These are phyloP conservation scores for Lepisosteus oculatus DNA, from an alignment of 2,113 vertebrate species.

Conservation along the genomic window DNA sequence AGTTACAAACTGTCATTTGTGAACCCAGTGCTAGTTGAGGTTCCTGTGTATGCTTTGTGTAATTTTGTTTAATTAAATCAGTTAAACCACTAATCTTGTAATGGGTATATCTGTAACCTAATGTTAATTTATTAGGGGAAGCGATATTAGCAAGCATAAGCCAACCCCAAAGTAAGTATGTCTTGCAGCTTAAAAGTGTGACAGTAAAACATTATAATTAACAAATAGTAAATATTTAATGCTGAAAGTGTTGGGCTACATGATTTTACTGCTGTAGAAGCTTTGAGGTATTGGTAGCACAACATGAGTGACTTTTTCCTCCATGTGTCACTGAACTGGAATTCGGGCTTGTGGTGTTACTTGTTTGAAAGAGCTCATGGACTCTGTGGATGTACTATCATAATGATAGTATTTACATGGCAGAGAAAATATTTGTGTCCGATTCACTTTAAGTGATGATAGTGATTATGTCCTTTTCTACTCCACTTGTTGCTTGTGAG, in stretches of 20 bases:
- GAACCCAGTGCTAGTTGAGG: background rate
- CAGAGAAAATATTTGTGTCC: too few relatives aligned
- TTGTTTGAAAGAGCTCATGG: too few relatives aligned
- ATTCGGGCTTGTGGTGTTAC: too few relatives aligned
- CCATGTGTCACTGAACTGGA: too few relatives aligned
- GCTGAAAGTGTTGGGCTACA: background rate
- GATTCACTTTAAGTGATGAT: too few relatives aligned
- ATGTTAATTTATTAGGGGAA: background rate
- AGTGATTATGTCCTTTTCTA: too few relatives aligned
- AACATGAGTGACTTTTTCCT: too few relatives aligned
- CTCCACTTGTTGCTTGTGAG: too few relatives aligned
- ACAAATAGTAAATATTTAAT: constrained; percentile 5
- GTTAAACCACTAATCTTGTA: background rate
- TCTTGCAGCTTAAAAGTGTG: background rate
- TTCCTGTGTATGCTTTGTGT: background rate
- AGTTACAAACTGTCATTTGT: constrained; percentile 24
- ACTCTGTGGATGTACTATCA: too few relatives aligned
- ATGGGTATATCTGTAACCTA: constrained; percentile 6
- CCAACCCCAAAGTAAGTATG: background rate
- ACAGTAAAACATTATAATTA: background rate
- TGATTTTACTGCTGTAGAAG: background rate
- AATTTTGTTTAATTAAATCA: background rate
- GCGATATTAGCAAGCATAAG: background rate
- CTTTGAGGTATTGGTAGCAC: background rate
- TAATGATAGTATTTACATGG: too few relatives aligned